Conservation (phyloP, 2,113 vertebrate genomes). For the Leucoraja erinaceus region DNA sequence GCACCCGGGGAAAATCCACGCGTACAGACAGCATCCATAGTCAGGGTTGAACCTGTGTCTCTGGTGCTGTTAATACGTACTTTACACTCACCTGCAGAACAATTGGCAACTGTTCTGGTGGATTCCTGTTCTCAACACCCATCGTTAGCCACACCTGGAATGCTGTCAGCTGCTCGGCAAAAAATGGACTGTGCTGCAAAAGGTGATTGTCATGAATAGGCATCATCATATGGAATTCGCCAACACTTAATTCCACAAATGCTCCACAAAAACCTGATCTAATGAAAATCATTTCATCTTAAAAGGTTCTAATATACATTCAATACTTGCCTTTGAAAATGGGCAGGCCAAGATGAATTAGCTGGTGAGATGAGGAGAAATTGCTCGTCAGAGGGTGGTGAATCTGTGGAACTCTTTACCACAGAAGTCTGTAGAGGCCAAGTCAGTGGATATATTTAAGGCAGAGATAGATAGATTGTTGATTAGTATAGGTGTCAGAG, state of each 20-base stretch:
- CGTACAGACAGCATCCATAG: too few species aligned
- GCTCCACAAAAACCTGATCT: background rate
- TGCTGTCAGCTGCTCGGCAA: constrained; percentile 88
- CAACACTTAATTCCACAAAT: background rate
- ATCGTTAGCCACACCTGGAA: constrained; percentile 98
- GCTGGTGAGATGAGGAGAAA: too few species aligned
- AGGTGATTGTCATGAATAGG: background rate
- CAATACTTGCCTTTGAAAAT: background rate
- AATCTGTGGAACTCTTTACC: too few species aligned
- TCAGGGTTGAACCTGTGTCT: too few species aligned
- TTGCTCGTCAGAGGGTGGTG: too few species aligned
- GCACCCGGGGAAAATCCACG: too few species aligned
- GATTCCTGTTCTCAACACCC: constrained; percentile 95
- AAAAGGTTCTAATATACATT: background rate
- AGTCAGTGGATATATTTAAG: too few species aligned
- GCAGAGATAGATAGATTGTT: too few species aligned
- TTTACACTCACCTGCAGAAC: constrained; percentile 75
- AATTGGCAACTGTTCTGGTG: constrained; percentile 91
- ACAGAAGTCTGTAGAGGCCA: too few species aligned
- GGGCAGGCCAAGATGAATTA: background rate
- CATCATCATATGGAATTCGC: background rate
- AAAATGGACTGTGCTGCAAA: constrained; percentile 91
- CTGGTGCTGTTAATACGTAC: background rate
- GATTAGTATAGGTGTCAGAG: too few species aligned
- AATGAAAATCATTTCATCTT: background rate